These are phyloP conservation scores for Nemopilema nomurai DNA, from an alignment of 30 jellyfish, hydroid and myxozoan species.

Conservation along the genomic window DNA sequence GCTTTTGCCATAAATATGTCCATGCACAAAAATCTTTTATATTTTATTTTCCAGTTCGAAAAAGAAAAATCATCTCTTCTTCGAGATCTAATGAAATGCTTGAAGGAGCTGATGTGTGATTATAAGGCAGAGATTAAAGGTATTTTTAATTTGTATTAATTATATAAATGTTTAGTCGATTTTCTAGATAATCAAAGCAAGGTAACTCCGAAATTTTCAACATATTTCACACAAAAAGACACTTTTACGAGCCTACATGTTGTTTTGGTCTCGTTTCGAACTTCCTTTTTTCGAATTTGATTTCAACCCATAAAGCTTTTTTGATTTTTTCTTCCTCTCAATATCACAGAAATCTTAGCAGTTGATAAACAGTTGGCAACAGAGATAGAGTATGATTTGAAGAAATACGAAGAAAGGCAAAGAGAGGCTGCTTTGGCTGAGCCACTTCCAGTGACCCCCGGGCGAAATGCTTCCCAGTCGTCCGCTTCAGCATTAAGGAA, in stretches of 20 bases:
- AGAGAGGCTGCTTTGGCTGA: neutral
- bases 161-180: no score
- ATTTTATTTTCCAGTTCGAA: conserved; percentile 11
- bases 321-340: neutral
- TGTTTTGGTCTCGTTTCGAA: no score
- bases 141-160: neutral
- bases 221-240: no score
- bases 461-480: conserved; percentile 18
- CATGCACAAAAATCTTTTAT: neutral
- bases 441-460: conserved; percentile 6
- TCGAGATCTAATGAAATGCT: conserved; percentile 27
- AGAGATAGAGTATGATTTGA: conserved; percentile 33
- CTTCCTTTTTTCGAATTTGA: neutral
- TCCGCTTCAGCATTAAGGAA: neutral
- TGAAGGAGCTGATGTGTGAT: conserved; percentile 39
- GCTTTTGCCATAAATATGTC: neutral
- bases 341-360: conserved; percentile 25
- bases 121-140: conserved; percentile 39
- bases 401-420: conserved; percentile 38
- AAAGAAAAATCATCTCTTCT: conserved; percentile 28
- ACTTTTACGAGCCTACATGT: no score
- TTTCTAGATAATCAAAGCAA: neutral
- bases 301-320: neutral
- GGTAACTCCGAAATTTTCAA: no score
- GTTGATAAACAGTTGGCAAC: conserved; percentile 38